Evolutionary conservation across 2,888 invertebrate genomes (phyloP).

Genomic region (Drosophila robusta): DNA sequence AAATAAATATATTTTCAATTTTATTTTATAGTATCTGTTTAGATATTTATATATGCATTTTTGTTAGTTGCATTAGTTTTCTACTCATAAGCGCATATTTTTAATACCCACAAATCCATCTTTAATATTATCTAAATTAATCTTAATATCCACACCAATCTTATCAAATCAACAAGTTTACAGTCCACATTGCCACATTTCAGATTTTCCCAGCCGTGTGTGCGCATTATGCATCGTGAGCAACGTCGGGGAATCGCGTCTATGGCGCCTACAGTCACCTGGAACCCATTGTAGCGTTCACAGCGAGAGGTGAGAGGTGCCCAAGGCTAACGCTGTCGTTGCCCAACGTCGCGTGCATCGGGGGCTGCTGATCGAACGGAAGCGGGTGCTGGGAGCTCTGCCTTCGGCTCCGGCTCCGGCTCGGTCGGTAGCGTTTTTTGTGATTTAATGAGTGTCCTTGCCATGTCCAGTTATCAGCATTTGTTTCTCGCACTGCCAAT

Average conservation of each 20-base stretch:
- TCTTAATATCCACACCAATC: background rate
- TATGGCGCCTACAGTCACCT: constrained; percentile 80
- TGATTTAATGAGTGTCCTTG: constrained; percentile 49
- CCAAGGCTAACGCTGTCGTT: constrained; percentile 34
- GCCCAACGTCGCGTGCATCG: constrained; percentile 71
- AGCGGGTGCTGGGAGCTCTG: constrained; percentile 70
- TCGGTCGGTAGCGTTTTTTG: constrained; percentile 77
- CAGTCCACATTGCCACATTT: constrained; percentile 80
- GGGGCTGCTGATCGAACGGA: constrained; percentile 59
- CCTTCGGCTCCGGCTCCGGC: constrained; percentile 72
- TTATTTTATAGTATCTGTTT: no score
- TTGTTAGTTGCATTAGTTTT: background rate
- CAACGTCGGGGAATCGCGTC: constrained; percentile 75
- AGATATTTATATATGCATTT: no score
- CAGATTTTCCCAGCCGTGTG: constrained; percentile 77
- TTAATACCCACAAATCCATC: no score
- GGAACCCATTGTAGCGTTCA: constrained; percentile 81
- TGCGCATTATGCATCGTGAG: constrained; percentile 80
- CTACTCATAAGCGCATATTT: no score
- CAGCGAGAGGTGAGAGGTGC: constrained; percentile 76
- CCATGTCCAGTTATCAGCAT: background rate
- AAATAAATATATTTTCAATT: no score
- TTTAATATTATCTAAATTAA: background rate
- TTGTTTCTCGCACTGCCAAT: constrained; percentile 42
- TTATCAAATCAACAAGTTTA: constrained; percentile 69